Conservation (phyloP, 2,888 invertebrate genomes). For the Trachelus stipa region DNA sequence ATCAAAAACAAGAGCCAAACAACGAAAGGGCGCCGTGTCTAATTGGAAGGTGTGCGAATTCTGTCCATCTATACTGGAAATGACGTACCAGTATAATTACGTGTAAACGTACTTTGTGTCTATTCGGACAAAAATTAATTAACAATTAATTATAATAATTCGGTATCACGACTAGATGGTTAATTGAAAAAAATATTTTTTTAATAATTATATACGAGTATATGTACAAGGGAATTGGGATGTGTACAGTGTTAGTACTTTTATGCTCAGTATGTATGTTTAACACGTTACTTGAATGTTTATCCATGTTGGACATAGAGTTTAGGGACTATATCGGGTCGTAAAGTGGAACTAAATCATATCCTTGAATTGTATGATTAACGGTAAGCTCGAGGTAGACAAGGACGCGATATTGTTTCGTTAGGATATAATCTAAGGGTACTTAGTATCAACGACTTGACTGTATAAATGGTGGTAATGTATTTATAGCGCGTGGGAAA, state of each 20-base stretch:
- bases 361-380: not conserved
- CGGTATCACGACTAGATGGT: not conserved
- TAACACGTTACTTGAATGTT: not conserved
- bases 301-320: not conserved
- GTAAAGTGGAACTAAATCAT: not conserved
- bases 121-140: not conserved
- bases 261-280: no score
- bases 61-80: not conserved
- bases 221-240: not conserved
- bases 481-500: slow-evolving; percentile 81
- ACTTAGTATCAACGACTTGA: not conserved
- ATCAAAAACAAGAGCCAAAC: slow-evolving; percentile 94
- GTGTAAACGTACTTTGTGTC: no score
- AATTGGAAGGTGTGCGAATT: slow-evolving; percentile 90
- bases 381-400: not conserved
- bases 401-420: not conserved
- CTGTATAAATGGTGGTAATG: not conserved
- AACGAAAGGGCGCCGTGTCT: slow-evolving; percentile 92
- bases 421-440: not conserved
- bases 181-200: not conserved
- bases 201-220: not conserved
- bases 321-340: not conserved
- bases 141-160: not conserved
- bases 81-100: no score
- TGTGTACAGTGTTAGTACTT: no score